A percentile compares a stretch with the other conserved stretches of the same genome.
Conservation (phyloP, 2,113 vertebrate species). For the Leptosomus discolor region DNA sequence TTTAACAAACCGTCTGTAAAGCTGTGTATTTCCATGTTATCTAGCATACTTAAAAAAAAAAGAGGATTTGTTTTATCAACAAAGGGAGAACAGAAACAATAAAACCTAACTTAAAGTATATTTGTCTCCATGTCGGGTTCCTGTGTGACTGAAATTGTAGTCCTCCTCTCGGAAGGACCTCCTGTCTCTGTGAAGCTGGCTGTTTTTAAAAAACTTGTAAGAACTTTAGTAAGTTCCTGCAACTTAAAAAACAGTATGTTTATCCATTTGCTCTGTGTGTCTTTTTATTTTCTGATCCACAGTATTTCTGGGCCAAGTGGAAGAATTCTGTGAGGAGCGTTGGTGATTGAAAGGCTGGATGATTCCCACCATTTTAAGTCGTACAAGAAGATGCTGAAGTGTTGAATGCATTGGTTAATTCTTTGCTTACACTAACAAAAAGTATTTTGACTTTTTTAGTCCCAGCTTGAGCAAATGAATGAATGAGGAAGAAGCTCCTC, state of each 20-base stretch:
- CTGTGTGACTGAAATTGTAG: not conserved
- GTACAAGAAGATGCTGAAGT: not conserved
- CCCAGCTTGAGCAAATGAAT: not conserved
- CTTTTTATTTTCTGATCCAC: not conserved
- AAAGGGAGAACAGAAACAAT: not conserved
- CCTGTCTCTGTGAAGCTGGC: not conserved
- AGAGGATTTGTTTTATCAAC: not conserved
- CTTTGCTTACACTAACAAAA: not conserved
- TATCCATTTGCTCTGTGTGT: not conserved
- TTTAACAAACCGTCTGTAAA: not conserved
- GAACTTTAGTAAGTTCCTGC: not conserved
- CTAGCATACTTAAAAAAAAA: not conserved
- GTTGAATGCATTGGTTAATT: not conserved
- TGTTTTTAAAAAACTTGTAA: not conserved
- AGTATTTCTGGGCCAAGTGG: not conserved
- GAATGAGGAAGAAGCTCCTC: not conserved
- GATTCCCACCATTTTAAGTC: not conserved
- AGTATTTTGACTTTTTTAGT: not conserved
- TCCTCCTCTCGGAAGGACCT: not conserved
- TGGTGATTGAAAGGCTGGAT: not conserved
- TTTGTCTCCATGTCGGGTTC: not conserved
- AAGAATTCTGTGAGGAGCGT: not conserved
- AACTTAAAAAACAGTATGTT: not conserved
- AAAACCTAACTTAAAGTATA: not conserved
- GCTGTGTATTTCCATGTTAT: accelerated